A percentile compares a stretch with the other conserved stretches of the same genome.
Evolutionary conservation across 2,113 vertebrate genomes (phyloP).

Genomic region (Australoheros scitulus): DNA sequence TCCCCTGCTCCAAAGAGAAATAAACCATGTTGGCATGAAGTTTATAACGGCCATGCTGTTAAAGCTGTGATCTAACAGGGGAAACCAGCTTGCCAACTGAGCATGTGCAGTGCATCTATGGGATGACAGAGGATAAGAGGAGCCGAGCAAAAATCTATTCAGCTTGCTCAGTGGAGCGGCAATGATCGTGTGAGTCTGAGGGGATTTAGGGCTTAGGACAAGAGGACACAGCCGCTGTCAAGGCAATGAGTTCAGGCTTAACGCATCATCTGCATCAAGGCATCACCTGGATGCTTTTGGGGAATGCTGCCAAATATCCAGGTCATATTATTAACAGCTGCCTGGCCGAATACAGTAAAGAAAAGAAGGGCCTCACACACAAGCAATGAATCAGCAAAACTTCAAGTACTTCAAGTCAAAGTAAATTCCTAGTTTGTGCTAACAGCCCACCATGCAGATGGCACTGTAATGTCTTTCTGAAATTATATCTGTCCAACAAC

Average conservation of each 20-base stretch:
- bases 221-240: slow-evolving; percentile 28
- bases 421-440: not conserved
- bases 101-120: slow-evolving; percentile 59
- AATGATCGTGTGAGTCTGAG: slow-evolving; percentile 26
- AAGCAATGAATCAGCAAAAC: not conserved
- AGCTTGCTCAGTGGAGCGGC: slow-evolving; percentile 34
- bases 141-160: slow-evolving; percentile 37
- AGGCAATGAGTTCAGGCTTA: slow-evolving; percentile 29
- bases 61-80: slow-evolving; percentile 62
- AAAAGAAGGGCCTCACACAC: not conserved
- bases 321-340: not conserved
- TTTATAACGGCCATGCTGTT: slow-evolving; percentile 23
- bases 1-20: not conserved
- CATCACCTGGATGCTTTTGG: slow-evolving; percentile 20
- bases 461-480: not conserved
- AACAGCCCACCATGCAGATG: not conserved
- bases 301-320: not conserved
- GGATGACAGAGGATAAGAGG: slow-evolving; percentile 22
- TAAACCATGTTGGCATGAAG: slow-evolving; percentile 1
- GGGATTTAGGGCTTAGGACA: slow-evolving; percentile 64
- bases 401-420: not conserved
- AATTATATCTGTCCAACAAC: not conserved
- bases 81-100: slow-evolving; percentile 32
- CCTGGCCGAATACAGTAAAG: not conserved
- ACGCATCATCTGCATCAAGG: slow-evolving; percentile 52